Evolutionary conservation across 2,888 invertebrate genomes (phyloP).

Genomic region (Scrobipalpa atriplicella): DNA sequence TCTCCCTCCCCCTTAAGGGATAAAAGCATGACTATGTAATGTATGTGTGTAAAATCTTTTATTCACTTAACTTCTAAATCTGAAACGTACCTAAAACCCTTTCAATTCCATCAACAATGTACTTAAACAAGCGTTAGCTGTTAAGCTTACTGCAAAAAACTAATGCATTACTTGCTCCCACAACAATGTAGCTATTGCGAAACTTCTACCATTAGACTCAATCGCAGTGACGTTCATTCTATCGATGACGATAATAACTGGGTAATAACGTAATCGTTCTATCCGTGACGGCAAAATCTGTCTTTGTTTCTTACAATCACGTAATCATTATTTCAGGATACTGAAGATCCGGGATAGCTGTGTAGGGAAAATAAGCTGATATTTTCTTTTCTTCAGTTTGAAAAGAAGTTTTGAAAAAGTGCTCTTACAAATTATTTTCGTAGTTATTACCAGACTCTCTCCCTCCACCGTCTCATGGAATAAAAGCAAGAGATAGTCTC

Average conservation of each 20-base stretch:
- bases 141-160: constrained; percentile 22
- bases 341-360: not conserved
- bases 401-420: too few relatives aligned
- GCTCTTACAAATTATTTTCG: too few relatives aligned
- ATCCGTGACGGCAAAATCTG: constrained; percentile 2
- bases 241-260: not conserved
- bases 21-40: too few relatives aligned
- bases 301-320: not conserved
- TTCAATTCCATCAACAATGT: not conserved
- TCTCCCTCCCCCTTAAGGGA: too few relatives aligned
- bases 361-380: too few relatives aligned
- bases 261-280: not conserved
- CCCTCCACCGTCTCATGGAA: too few relatives aligned
- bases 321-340: not conserved
- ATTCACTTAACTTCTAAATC: too few relatives aligned
- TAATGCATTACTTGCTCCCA: not conserved
- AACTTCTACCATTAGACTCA: constrained; percentile 3
- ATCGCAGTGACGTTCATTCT: not conserved
- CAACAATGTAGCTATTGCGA: constrained; percentile 2
- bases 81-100: not conserved
- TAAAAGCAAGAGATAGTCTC: too few relatives aligned
- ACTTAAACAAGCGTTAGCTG: not conserved
- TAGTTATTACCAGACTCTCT: too few relatives aligned
- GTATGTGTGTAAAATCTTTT: too few relatives aligned
- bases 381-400: too few relatives aligned